Percentiles rank a stretch among this genome's conserved stretches.
These are phyloP conservation scores for Melanerpes formicivorus DNA, from an alignment of 2,113 vertebrate genomes.

Conservation along the genomic window DNA sequence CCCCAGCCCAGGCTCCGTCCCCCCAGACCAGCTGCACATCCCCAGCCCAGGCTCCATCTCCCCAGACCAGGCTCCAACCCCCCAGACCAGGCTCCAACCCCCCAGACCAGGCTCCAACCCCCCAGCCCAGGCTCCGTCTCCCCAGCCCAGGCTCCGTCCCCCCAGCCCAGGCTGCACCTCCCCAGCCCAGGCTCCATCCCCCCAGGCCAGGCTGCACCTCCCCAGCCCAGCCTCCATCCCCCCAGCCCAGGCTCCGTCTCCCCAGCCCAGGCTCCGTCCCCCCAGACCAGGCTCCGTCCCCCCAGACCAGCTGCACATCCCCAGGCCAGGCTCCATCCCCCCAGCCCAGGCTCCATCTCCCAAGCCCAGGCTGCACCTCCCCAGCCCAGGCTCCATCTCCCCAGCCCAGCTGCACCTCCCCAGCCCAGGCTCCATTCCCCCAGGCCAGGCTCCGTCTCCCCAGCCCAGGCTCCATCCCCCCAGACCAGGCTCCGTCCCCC, in stretches of 20 bases:
- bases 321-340: not conserved
- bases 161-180: not conserved
- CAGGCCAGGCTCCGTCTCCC: no score
- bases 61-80: not conserved
- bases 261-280: not conserved
- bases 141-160: no score
- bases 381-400: not conserved
- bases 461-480: not conserved
- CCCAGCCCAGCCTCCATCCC: not conserved
- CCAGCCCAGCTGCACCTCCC: not conserved
- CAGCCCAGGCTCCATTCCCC: no score
- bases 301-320: not conserved
- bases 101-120: not conserved
- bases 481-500: no score
- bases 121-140: not conserved
- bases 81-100: no score
- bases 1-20: not conserved
- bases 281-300: no score
- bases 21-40: no score
- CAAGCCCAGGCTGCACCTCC: not conserved
- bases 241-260: not conserved
- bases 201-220: not conserved
- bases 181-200: not conserved
- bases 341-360: no score
- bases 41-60: not conserved